Conservation (phyloP, 2,888 invertebrate species). For the Monochamus alternatus region DNA sequence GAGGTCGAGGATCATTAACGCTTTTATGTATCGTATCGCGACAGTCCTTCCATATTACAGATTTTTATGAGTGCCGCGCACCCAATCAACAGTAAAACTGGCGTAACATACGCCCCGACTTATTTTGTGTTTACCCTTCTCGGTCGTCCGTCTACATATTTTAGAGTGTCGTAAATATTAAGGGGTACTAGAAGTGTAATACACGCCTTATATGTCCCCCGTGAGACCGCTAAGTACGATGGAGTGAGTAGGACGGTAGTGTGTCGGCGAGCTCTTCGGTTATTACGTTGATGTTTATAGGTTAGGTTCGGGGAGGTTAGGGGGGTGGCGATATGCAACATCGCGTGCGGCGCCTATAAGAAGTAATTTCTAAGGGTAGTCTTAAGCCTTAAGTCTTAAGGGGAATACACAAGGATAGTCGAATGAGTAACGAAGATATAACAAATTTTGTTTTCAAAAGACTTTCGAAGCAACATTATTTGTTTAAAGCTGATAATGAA, state of each 20-base stretch:
- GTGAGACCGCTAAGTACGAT: slow-evolving; percentile 44
- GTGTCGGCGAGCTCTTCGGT: slow-evolving; percentile 38
- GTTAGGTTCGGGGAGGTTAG: slow-evolving; percentile 39
- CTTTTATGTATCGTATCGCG: not conserved
- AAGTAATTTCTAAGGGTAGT: not conserved
- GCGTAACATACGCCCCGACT: slow-evolving; percentile 27
- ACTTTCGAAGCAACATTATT: too few species aligned
- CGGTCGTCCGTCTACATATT: slow-evolving; percentile 44
- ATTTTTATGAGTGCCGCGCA: slow-evolving; percentile 8
- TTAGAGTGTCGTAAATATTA: slow-evolving; percentile 51
- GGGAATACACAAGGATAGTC: too few species aligned
- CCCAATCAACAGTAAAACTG: slow-evolving; percentile 45
- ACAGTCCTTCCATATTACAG: not conserved
- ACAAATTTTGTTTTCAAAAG: too few species aligned
- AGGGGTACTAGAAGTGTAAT: slow-evolving; percentile 47
- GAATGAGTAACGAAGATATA: too few species aligned
- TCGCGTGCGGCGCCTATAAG: not conserved
- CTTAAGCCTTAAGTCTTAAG: too few species aligned
- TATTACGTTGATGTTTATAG: slow-evolving; percentile 53
- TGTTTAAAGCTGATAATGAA: too few species aligned
- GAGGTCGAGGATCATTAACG: not conserved
- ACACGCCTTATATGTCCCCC: slow-evolving; percentile 46
- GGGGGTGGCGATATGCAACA: slow-evolving; percentile 22
- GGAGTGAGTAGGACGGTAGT: slow-evolving; percentile 37
- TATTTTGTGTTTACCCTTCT: slow-evolving; percentile 21